A percentile compares a stretch with the other conserved stretches of the same genome.
phyloP scores from a whole-genome alignment of 2,888 invertebrate genomes.

The Epinotia bilunana region DNA sequence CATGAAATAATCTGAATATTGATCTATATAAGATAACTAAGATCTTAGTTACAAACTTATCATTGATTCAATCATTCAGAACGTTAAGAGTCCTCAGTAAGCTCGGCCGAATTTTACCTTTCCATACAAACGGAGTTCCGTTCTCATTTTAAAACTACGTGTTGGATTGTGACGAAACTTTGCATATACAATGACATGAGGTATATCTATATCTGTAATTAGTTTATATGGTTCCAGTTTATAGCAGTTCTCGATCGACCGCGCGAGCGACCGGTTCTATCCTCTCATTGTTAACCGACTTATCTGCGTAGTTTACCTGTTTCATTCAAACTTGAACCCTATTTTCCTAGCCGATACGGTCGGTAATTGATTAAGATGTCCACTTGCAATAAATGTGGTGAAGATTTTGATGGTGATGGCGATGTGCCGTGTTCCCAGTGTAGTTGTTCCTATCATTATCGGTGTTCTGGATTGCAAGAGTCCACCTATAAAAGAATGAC shows the following conservation, averaged over 20 bases:
- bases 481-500: not conserved
- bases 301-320: not conserved
- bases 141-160: too few relatives aligned
- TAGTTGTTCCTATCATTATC: not conserved
- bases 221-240: too few relatives aligned
- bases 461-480: not conserved
- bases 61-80: too few relatives aligned
- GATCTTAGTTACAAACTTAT: too few relatives aligned
- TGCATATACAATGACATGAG: too few relatives aligned
- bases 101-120: too few relatives aligned
- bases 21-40: too few relatives aligned
- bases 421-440: not conserved
- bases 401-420: not conserved
- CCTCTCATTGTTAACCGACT: not conserved
- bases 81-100: too few relatives aligned
- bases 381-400: not conserved
- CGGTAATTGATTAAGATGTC: not conserved
- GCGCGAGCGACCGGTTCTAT: not conserved
- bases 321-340: not conserved
- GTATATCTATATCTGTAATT: too few relatives aligned
- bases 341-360: not conserved
- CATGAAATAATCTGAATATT: too few relatives aligned
- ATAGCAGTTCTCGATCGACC: not conserved
- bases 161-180: too few relatives aligned
- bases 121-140: too few relatives aligned